A percentile compares a stretch with the other conserved stretches of the same genome.
Conservation (phyloP, 2,888 invertebrate genomes). For the Mimas tiliae region DNA sequence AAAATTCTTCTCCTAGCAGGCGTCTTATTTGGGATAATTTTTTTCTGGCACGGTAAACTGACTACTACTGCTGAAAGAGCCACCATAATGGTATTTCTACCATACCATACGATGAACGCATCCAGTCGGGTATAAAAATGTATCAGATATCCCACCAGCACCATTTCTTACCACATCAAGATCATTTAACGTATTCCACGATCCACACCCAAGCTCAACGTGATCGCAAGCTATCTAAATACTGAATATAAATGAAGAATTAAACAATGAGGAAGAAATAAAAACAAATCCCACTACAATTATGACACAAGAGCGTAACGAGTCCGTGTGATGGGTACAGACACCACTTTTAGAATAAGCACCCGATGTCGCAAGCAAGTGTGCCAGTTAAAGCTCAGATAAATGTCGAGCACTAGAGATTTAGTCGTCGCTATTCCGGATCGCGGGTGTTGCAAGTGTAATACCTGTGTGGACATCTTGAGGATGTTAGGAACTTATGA, state of each 20-base stretch:
- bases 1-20: too few species aligned
- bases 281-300: conserved; percentile 10
- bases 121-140: too few species aligned
- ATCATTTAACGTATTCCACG: too few species aligned
- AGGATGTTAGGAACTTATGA: conserved; percentile 12
- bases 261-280: conserved; percentile 16
- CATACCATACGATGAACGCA: too few species aligned
- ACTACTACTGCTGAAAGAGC: too few species aligned
- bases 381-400: conserved; percentile 17
- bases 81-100: too few species aligned
- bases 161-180: too few species aligned
- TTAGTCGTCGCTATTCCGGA: conserved; percentile 18
- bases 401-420: conserved; percentile 22
- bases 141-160: too few species aligned
- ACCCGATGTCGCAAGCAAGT: conserved; percentile 12
- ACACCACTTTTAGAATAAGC: background rate
- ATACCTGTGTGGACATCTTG: conserved; percentile 15
- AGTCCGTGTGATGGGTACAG: conserved; percentile 18
- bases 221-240: background rate
- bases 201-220: background rate
- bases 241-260: conserved; percentile 14
- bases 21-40: too few species aligned
- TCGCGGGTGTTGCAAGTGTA: background rate
- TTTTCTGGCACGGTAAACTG: too few species aligned
- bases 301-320: conserved; percentile 16